Conservation (phyloP, 2,888 invertebrate species). For the Nephrotoma appendiculata region DNA sequence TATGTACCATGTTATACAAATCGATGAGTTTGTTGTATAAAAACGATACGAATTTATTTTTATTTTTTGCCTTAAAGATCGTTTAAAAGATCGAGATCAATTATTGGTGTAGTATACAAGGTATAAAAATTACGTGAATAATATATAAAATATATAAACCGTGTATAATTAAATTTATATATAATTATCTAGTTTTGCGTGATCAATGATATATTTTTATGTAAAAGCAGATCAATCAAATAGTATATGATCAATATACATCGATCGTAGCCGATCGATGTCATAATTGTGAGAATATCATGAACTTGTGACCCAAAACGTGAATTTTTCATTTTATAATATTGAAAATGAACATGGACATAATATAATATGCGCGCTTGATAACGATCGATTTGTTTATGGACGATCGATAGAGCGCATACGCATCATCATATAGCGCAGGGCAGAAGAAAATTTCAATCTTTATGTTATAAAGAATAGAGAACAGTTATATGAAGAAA, state of each 20-base stretch:
- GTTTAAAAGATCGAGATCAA: neutral
- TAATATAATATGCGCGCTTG: neutral
- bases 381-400: neutral
- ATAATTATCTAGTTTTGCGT: neutral
- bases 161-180: neutral
- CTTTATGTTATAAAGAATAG: neutral
- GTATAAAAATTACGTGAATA: neutral
- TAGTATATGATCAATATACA: neutral
- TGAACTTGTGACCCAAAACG: neutral
- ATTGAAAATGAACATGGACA: neutral
- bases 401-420: neutral
- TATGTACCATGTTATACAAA: neutral
- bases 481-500: neutral
- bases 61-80: neutral
- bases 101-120: neutral
- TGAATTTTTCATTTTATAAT: neutral
- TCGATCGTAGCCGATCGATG: neutral
- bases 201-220: neutral
- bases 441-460: neutral
- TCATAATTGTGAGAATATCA: neutral
- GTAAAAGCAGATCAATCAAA: neutral
- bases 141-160: neutral
- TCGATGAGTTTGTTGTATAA: neutral
- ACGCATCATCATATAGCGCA: neutral
- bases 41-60: neutral